Evolutionary conservation across 1,140 invertebrate species (phyloP), one percentile per base, ranked within the genome.

Genomic region (Magallana gigas): DNA sequence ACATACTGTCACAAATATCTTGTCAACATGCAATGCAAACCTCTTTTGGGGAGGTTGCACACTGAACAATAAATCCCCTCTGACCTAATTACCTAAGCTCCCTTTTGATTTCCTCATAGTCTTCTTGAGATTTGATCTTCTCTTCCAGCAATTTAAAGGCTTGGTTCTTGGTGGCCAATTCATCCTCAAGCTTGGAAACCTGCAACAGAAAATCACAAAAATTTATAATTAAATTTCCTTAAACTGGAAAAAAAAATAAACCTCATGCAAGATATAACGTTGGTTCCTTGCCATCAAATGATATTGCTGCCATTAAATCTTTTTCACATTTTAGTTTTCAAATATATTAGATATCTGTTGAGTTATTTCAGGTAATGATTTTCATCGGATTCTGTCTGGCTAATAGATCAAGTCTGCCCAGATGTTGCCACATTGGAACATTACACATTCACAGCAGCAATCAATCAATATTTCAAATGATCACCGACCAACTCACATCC

Each of bases 21-120:
- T 76, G 18, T 48, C 18, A 76, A 29, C 23, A 76, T 18, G 23
- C 9, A 9, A 29, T 12, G 60, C 8, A 29, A 48, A 12, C 14
- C 14, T 76, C 23, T 76, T 8, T 23, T 29, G 11, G 23, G 68
- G 18, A 71, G 23, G 36, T 18, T 71, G 68, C 36, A 3, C 8
- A 5, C 8, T 76, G 68, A 76, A 29, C 68, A 76, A 3, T 23
- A 12, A 8, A 36, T 29, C 68, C 36, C 14, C 12, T 57, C 11
- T 56, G 18, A 83, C 18, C 48, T 29, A 87, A 87, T 87, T 89
- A 94, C 94, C 88, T 92, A 90, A 98, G 96, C 95, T 98, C 97
- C 92, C 97, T 95, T 94, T 98, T 98, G 90, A 98, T 96, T 91
- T 98, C 97, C 91, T 98, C 97, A 95, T 98, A 98, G 95, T 99